Percentiles rank a stretch among this genome's conserved stretches.
Conservation (phyloP, 2,113 vertebrate species). For the Ovibos moschatus region DNA sequence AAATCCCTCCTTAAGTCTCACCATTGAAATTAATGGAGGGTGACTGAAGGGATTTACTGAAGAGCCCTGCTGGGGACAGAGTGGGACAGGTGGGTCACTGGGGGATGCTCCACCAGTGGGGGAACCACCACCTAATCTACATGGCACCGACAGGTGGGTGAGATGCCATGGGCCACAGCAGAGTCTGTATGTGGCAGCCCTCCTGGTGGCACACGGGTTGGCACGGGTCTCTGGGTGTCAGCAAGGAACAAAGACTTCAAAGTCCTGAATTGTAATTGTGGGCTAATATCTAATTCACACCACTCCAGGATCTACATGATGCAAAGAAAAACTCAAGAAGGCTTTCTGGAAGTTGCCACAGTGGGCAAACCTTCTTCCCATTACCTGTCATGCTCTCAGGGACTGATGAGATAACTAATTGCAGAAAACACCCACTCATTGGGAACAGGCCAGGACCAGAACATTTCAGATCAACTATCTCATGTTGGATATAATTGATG, state of each 20-base stretch:
- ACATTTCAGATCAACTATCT: neutral
- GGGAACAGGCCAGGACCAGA: neutral
- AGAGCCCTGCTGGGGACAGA: neutral
- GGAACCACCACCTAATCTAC: neutral
- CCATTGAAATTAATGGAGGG: neutral
- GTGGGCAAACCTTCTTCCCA: neutral
- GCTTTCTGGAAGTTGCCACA: neutral
- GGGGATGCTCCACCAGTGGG: rapidly evolving
- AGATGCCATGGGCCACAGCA: neutral
- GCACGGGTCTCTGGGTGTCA: neutral
- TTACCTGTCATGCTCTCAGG: neutral
- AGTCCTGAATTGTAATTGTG: neutral
- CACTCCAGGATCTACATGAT: neutral
- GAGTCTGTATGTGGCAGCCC: neutral
- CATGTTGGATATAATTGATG: neutral
- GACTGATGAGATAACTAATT: neutral
- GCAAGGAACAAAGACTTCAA: neutral
- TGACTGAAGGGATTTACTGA: neutral
- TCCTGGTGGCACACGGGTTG: neutral
- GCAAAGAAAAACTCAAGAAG: neutral
- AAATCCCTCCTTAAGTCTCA: neutral
- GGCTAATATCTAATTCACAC: neutral
- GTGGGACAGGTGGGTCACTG: neutral
- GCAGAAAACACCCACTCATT: rapidly evolving
- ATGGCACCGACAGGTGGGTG: neutral